Base-by-base conservation (phyloP, 1,140 invertebrate genomes). In the Kradibia gibbosae region DNA sequence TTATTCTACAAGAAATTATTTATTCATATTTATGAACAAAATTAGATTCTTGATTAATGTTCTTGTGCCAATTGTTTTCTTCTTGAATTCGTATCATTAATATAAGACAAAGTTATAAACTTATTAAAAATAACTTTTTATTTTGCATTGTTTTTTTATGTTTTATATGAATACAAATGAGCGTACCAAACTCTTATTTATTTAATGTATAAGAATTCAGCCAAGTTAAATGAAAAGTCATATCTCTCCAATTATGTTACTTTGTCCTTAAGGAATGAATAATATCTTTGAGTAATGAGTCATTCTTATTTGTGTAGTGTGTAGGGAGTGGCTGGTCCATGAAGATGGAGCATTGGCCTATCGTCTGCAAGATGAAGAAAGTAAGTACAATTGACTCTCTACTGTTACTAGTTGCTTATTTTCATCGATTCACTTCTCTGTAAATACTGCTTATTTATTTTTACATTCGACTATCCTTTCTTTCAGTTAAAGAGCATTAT, bases 291-390 rank as follows among this genome's bases (percentile, higher is more conserved):
- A 82, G 53, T 73, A 77, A 82, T 82, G 80, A 82, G 15, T 82
- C 80, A 82, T 77, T n/a, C 13, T 77, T 77, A 10, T 73, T 72
- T 73, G 53, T 65, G 20, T 91, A 96, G 96, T 97, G 48, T 96
- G 96, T 88, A 94, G 94, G 83, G 95, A 98, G 91, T 99, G 97
- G 97, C 92, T 97, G 82, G 96, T 98, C 60, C 94, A 97, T 85
- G 96, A 98, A 90, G 98, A 99, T 91, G 95, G 96, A 67, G 97
- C 96, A 15, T 90, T 98, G 83, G 97, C 97, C 10, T 95, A 98
- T 90, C 94, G 95, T 79, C 92, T 98, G 20, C 98, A 99, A 90
- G 95, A 96, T 88, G 94, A 98, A 91, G 97, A 98, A 93, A 97
- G 96, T 95, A 65, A 7, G 82, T 72, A 82, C 34, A 34, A n/a